A percentile compares a stretch with the other conserved stretches of the same genome.
Evolutionary conservation across 2,888 invertebrate species (phyloP).

Genomic region (Eupeodes luniger): DNA sequence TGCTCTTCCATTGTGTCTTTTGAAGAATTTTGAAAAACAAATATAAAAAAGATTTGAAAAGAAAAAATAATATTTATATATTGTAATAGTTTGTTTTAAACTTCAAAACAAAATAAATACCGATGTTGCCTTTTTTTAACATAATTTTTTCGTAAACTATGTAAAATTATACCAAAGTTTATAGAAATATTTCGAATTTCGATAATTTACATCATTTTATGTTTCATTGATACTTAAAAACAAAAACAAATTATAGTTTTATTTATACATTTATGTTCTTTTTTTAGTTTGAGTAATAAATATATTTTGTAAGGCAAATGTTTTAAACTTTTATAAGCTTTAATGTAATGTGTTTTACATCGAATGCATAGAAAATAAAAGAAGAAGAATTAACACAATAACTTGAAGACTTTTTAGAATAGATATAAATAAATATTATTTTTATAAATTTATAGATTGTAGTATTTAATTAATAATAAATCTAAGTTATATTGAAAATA

Average conservation of each 20-base stretch:
- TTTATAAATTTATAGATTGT: constrained; percentile 2
- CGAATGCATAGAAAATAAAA: constrained; percentile 36
- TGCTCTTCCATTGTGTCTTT: constrained; percentile 49
- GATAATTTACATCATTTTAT: constrained; percentile 45
- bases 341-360: constrained; percentile 59
- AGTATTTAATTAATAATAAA: constrained; percentile 24
- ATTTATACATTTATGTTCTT: neutral
- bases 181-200: constrained; percentile 58
- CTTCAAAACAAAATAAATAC: constrained; percentile 2
- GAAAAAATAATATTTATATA: constrained; percentile 22
- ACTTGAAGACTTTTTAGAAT: constrained; percentile 62
- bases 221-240: constrained; percentile 42
- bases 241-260: neutral
- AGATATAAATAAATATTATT: constrained; percentile 5
- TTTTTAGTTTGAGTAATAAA: neutral
- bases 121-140: constrained; percentile 65
- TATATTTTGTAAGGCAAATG: constrained; percentile 3
- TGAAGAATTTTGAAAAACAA: neutral
- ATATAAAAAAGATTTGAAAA: neutral
- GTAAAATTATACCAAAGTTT: constrained; percentile 73
- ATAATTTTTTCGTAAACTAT: constrained; percentile 65
- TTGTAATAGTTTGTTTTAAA: neutral
- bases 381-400: constrained; percentile 28
- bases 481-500: constrained; percentile 5
- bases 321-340: constrained; percentile 55